phyloP scores from a whole-genome alignment of 2,888 invertebrate genomes.

The Neuroscelio doddi region DNA sequence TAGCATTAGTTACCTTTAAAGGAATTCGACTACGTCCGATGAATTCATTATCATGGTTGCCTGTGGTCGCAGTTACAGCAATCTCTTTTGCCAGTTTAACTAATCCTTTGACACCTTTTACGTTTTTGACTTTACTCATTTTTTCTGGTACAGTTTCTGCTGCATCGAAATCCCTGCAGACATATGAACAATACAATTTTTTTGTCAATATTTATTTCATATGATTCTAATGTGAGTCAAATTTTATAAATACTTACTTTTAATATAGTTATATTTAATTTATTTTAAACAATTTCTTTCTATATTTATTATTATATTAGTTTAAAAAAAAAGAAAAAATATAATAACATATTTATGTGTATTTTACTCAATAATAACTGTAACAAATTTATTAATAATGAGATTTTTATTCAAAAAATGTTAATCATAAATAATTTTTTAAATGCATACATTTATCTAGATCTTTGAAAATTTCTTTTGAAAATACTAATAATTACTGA shows the following conservation, averaged over 20 bases:
- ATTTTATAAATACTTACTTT: not conserved
- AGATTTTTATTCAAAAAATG: too few species aligned
- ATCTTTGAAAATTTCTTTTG: too few species aligned
- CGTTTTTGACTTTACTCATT: slow-evolving; percentile 87
- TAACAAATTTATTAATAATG: too few species aligned
- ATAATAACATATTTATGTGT: too few species aligned
- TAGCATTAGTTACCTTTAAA: slow-evolving; percentile 83
- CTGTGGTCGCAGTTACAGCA: slow-evolving; percentile 93
- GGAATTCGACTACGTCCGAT: slow-evolving; percentile 91
- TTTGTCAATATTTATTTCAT: not conserved
- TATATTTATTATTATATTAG: too few species aligned
- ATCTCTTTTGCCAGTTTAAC: slow-evolving; percentile 91
- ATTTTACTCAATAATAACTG: too few species aligned
- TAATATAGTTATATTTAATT: not conserved
- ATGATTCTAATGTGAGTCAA: not conserved
- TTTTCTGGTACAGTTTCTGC: slow-evolving; percentile 92
- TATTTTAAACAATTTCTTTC: too few species aligned
- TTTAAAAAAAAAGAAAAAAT: too few species aligned
- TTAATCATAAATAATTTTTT: too few species aligned
- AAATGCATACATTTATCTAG: not conserved
- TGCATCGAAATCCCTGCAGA: slow-evolving; percentile 87
- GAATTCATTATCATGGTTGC: slow-evolving; percentile 95
- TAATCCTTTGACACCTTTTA: slow-evolving; percentile 89
- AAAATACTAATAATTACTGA: too few species aligned
- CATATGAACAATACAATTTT: not conserved